A percentile compares a stretch with the other conserved stretches of the same genome.
Conservation (phyloP, 2,888 invertebrate genomes). For the Pedicia rivosa region DNA sequence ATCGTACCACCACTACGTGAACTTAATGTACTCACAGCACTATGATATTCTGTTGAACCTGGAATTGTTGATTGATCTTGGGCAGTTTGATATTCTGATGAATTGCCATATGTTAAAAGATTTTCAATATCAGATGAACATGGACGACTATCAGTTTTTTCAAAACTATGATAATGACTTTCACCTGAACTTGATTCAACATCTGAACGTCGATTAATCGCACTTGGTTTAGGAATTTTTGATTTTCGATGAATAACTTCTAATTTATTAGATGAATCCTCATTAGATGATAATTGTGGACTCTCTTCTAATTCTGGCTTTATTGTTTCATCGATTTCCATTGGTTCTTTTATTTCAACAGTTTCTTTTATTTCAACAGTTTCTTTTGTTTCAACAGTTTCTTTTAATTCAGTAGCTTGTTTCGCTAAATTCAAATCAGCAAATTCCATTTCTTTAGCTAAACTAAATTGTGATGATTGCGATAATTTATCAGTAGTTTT, state of each 20-base stretch:
- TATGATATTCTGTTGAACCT: slow-evolving; percentile 73
- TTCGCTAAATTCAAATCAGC: no score
- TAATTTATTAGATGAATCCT: slow-evolving; percentile 11
- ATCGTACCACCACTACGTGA: slow-evolving; percentile 24
- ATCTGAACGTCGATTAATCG: slow-evolving; percentile 55
- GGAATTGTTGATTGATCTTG: slow-evolving; percentile 57
- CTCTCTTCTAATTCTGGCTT: slow-evolving; percentile 9
- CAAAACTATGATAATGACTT: slow-evolving; percentile 79
- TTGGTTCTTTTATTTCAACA: no score
- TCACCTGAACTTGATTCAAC: slow-evolving; percentile 79
- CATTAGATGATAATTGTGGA: slow-evolving; percentile 12
- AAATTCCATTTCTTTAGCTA: slow-evolving; percentile 2
- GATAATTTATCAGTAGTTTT: neutral
- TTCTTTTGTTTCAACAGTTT: no score
- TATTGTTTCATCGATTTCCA: no score
- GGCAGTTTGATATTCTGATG: slow-evolving; percentile 79
- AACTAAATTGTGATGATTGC: neutral
- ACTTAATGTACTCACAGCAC: slow-evolving; percentile 64
- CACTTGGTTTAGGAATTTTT: slow-evolving; percentile 29
- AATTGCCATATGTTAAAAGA: slow-evolving; percentile 53
- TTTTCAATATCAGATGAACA: slow-evolving; percentile 77
- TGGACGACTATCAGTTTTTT: slow-evolving; percentile 62
- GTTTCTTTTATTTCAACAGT: no score
- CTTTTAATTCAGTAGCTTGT: neutral
- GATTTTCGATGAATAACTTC: slow-evolving; percentile 22